phyloP scores from a whole-genome alignment of 2,113 vertebrate genomes.

The Otis tarda region DNA sequence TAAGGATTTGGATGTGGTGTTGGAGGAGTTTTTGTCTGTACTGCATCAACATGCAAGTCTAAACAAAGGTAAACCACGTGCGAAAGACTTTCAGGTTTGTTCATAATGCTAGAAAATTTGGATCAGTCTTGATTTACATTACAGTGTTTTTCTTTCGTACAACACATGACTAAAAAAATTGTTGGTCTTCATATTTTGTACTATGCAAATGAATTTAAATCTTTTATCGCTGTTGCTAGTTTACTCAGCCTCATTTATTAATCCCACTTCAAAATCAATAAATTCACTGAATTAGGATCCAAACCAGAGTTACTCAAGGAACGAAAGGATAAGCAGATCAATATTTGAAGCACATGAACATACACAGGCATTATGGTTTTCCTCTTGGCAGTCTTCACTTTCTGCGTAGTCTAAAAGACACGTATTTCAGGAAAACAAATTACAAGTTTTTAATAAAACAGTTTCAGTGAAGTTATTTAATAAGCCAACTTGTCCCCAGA shows the following conservation, averaged over 20 bases:
- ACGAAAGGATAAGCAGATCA: not conserved
- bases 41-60: not conserved
- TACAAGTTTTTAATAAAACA: not conserved
- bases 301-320: not conserved
- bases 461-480: not conserved
- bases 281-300: not conserved
- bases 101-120: not conserved
- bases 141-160: not conserved
- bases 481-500: not conserved
- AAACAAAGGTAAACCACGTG: not conserved
- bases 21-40: not conserved
- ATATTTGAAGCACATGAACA: not conserved
- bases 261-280: not conserved
- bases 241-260: not conserved
- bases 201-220: not conserved
- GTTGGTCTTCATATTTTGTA: not conserved
- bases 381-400: not conserved
- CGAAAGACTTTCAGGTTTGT: not conserved
- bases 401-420: not conserved
- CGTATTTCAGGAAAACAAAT: not conserved
- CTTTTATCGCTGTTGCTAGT: not conserved
- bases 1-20: not conserved
- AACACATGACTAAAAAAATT: not conserved
- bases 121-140: not conserved
- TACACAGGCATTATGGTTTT: not conserved